phyloP scores from a whole-genome alignment of 2,113 vertebrate species.

The Pionites leucogaster region DNA sequence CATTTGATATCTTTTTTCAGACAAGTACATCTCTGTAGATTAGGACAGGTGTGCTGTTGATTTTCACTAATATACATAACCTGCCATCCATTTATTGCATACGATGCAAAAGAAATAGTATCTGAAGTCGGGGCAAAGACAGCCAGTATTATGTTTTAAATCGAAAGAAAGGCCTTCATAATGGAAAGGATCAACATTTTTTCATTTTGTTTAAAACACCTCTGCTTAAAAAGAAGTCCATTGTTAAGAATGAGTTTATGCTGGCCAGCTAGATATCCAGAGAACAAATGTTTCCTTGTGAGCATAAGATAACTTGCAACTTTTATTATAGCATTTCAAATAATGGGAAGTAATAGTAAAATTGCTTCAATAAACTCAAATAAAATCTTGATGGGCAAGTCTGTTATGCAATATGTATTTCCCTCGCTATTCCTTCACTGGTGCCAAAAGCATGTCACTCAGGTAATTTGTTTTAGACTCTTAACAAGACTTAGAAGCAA shows the following conservation, averaged over 20 bases:
- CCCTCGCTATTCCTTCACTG: background rate
- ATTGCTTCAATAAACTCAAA: slow-evolving; percentile 17
- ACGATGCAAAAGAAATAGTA: background rate
- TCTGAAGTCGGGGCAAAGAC: background rate
- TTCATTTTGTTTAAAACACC: background rate
- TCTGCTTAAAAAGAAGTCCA: background rate
- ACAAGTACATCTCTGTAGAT: background rate
- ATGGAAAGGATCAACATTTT: slow-evolving; percentile 9
- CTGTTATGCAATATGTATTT: slow-evolving; percentile 40
- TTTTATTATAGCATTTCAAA: slow-evolving; percentile 21
- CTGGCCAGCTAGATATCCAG: background rate
- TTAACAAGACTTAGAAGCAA: slow-evolving; percentile 69
- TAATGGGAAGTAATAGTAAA: slow-evolving; percentile 29
- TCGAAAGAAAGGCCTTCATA: background rate
- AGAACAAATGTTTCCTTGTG: slow-evolving; percentile 7
- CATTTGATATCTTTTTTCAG: background rate
- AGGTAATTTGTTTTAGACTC: slow-evolving; percentile 66
- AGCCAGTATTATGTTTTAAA: background rate
- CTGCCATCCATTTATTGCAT: background rate
- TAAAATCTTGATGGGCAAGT: slow-evolving; percentile 26
- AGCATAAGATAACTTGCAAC: slow-evolving; percentile 13
- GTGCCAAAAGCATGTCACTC: slow-evolving; percentile 62
- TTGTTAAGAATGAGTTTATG: background rate
- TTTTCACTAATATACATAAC: background rate
- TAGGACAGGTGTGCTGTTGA: background rate